Evolutionary conservation across 2,797 vertebrate genomes (phyloP).

Genomic region (Ispidina picta): DNA sequence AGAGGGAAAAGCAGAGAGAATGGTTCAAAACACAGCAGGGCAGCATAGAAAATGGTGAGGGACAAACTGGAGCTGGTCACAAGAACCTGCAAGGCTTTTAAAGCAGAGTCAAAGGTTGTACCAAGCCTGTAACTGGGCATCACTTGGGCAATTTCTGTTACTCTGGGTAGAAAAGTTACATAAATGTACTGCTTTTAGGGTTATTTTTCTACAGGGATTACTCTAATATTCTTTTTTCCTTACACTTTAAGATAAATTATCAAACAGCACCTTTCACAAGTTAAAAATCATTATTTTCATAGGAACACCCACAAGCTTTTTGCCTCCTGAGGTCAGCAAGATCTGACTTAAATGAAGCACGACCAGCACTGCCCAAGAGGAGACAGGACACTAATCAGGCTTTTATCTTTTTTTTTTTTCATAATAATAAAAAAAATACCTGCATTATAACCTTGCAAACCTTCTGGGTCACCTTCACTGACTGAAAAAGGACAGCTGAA

Average conservation of each 20-base stretch:
- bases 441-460: neutral
- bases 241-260: neutral
- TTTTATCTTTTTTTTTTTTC: neutral
- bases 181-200: rapidly evolving
- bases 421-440: neutral
- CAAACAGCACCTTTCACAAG: neutral
- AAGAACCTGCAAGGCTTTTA: rapidly evolving
- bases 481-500: neutral
- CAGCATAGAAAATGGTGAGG: neutral
- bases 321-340: neutral
- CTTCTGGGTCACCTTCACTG: neutral
- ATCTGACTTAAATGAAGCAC: neutral
- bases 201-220: neutral
- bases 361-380: neutral
- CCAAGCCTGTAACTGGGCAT: rapidly evolving
- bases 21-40: neutral
- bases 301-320: neutral
- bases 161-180: neutral
- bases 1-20: neutral
- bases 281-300: neutral
- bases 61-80: neutral
- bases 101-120: neutral
- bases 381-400: neutral
- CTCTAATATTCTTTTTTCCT: neutral
- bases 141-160: no score